These are phyloP conservation scores for Eupithecia insigniata DNA, from an alignment of 2,888 invertebrate genomes.

Conservation along the genomic window DNA sequence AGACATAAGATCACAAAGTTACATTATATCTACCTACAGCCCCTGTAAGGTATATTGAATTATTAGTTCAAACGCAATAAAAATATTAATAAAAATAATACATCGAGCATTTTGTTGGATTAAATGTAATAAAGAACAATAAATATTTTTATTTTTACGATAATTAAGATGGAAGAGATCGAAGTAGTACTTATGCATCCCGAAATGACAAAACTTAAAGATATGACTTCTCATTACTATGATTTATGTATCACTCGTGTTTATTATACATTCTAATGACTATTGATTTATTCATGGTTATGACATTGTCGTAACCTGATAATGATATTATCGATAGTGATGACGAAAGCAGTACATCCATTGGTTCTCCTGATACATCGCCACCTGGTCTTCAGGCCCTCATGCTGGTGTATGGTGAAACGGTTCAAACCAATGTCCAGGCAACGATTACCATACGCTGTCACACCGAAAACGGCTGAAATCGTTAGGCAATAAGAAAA, in stretches of 20 bases:
- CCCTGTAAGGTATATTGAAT: not conserved
- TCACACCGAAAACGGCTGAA: conserved; percentile 64
- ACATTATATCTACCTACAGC: not conserved
- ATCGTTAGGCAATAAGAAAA: conserved; percentile 3
- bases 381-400: conserved; percentile 61
- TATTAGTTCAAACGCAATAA: not conserved
- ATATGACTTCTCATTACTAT: not conserved
- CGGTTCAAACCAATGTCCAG: conserved; percentile 61
- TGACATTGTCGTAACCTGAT: conserved; percentile 33
- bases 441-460: conserved; percentile 64
- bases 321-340: conserved; percentile 47
- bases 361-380: conserved; percentile 52
- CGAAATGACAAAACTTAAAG: not conserved
- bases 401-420: conserved; percentile 71
- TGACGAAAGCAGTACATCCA: conserved; percentile 54
- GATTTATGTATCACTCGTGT: not conserved
- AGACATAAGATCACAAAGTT: not conserved
- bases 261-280: not conserved
- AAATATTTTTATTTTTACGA: not conserved
- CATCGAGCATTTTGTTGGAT: not conserved
- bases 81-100: not conserved
- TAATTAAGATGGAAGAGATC: not conserved
- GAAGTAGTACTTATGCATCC: not conserved
- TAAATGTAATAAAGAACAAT: not conserved
- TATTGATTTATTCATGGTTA: conserved; percentile 27